These are phyloP conservation scores for Hippopotamus amphibius DNA, from an alignment of 2,113 vertebrate species.

Conservation along the genomic window DNA sequence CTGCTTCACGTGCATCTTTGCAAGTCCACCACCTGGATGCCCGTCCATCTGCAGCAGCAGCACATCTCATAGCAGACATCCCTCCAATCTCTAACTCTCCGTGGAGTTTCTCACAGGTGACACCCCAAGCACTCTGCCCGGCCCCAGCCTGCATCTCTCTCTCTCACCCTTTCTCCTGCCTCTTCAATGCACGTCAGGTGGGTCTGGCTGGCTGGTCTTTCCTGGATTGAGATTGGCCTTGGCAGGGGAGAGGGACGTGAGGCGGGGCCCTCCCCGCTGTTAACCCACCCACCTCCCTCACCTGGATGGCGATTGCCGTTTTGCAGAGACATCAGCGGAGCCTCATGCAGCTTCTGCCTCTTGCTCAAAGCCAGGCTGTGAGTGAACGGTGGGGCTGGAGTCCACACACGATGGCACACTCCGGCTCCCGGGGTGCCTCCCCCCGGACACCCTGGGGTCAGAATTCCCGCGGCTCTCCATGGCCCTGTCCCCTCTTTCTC, in stretches of 20 bases:
- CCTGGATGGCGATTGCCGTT: accelerated
- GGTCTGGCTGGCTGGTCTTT: background rate
- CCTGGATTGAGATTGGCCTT: accelerated
- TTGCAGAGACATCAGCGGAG: background rate
- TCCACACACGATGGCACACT: too few species aligned
- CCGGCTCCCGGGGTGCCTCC: accelerated
- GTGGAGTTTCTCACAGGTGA: background rate
- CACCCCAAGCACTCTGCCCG: accelerated
- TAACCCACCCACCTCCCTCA: background rate
- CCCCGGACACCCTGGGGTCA: background rate
- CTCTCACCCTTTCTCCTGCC: background rate
- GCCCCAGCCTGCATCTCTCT: too few species aligned
- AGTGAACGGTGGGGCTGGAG: accelerated
- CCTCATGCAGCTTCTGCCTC: accelerated
- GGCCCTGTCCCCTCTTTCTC: accelerated
- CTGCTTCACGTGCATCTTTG: accelerated
- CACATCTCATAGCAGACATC: background rate
- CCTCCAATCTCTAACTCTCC: background rate
- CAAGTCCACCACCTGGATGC: accelerated
- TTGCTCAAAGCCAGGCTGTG: background rate
- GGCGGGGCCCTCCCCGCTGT: background rate
- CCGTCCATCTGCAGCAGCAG: background rate
- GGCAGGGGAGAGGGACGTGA: background rate
- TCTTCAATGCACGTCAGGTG: accelerated
- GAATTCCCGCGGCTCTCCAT: accelerated